Conservation (phyloP, 2,888 invertebrate genomes). For the Serrognathus titanus region DNA sequence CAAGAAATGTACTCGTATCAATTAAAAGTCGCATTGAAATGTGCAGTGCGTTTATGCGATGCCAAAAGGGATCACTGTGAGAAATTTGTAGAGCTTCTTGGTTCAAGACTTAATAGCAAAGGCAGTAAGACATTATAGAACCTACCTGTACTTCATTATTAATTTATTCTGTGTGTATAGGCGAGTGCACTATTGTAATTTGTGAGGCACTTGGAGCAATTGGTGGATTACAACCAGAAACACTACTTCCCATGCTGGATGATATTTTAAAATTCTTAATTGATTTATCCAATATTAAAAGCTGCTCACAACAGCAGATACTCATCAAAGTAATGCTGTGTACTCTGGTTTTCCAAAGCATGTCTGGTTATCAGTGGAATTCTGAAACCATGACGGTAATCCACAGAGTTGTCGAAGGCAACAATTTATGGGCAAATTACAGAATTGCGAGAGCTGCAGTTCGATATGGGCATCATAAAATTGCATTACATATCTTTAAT, state of each 20-base stretch:
- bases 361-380: constrained; percentile 68
- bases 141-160: background rate
- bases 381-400: constrained; percentile 58
- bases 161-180: constrained; percentile 29
- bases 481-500: constrained; percentile 57
- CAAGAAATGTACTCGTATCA: constrained; percentile 55
- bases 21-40: constrained; percentile 64
- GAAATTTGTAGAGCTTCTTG: constrained; percentile 63
- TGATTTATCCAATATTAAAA: constrained; percentile 38
- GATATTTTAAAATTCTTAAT: constrained; percentile 52
- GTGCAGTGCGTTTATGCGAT: constrained; percentile 69
- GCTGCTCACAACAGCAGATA: constrained; percentile 41
- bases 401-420: constrained; percentile 48
- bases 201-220: constrained; percentile 76
- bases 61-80: constrained; percentile 61
- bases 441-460: constrained; percentile 83
- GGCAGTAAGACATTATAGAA: constrained; percentile 39
- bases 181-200: constrained; percentile 52
- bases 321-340: constrained; percentile 72
- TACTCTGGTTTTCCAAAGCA: constrained; percentile 78
- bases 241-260: constrained; percentile 56
- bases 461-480: constrained; percentile 69
- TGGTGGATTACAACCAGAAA: constrained; percentile 59
- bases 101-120: constrained; percentile 49
- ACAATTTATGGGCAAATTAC: constrained; percentile 82